phyloP scores from a whole-genome alignment of 2,113 vertebrate genomes.

The Phalacrocorax pelagicus region DNA sequence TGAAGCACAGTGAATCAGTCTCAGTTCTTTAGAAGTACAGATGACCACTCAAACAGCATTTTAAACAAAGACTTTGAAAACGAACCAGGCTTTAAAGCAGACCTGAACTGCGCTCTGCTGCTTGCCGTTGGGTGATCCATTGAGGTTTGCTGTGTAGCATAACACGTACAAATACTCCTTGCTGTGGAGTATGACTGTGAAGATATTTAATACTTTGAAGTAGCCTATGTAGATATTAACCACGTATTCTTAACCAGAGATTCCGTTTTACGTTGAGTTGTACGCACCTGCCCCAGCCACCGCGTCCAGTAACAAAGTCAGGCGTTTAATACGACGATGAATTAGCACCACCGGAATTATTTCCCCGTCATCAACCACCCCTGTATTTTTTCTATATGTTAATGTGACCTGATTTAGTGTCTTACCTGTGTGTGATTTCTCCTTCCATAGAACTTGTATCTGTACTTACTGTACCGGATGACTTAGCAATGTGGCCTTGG shows the following conservation, averaged over 20 bases:
- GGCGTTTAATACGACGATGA: not conserved
- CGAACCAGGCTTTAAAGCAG: not conserved
- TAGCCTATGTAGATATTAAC: slow-evolving; percentile 44
- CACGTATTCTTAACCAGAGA: not conserved
- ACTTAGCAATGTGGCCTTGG: slow-evolving; percentile 89
- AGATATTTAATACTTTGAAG: not conserved
- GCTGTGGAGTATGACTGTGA: slow-evolving; percentile 49
- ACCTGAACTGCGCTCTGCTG: not conserved
- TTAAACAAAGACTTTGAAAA: not conserved
- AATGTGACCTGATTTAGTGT: slow-evolving; percentile 60
- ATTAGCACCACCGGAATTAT: slow-evolving; percentile 27
- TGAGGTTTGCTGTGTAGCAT: slow-evolving; percentile 12
- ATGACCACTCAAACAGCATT: slow-evolving; percentile 8
- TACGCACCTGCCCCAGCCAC: slow-evolving; percentile 6
- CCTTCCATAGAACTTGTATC: slow-evolving; percentile 38
- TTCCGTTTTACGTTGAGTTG: not conserved
- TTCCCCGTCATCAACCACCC: not conserved
- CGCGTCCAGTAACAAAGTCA: slow-evolving; percentile 9
- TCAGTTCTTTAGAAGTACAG: not conserved
- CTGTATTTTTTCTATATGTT: slow-evolving; percentile 38
- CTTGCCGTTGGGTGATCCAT: not conserved
- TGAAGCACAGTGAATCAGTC: not conserved
- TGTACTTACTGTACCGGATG: slow-evolving; percentile 50
- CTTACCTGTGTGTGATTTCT: slow-evolving; percentile 57
- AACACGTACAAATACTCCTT: not conserved